phyloP scores from a whole-genome alignment of 1,140 invertebrate genomes.

The Drosophila repletoides region DNA sequence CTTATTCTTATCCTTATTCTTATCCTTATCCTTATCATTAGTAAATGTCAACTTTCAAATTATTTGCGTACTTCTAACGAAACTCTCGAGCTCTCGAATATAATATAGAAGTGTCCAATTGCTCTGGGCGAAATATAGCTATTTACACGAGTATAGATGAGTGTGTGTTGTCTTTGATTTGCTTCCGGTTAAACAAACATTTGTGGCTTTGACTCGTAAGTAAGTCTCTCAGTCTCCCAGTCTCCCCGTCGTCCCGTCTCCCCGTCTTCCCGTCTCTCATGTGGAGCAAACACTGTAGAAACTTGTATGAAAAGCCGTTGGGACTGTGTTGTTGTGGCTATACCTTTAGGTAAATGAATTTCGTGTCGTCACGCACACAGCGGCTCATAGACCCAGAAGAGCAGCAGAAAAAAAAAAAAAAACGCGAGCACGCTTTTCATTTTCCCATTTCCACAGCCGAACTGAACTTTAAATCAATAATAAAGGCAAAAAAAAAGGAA shows the following conservation, averaged over 20 bases:
- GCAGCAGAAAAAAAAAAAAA: too few relatives aligned
- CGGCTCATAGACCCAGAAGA: slow-evolving; percentile 40
- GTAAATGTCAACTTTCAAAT: slow-evolving; percentile 71
- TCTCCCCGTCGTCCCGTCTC: too few relatives aligned
- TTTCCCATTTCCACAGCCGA: slow-evolving; percentile 39
- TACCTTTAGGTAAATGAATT: slow-evolving; percentile 72
- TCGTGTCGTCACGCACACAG: slow-evolving; percentile 35
- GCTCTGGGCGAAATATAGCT: slow-evolving; percentile 11
- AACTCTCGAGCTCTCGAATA: neutral
- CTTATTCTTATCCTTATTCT: neutral
- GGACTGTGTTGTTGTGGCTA: slow-evolving; percentile 3
- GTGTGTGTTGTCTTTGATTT: slow-evolving; percentile 33
- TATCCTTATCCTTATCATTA: slow-evolving; percentile 61
- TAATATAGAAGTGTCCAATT: slow-evolving; percentile 19
- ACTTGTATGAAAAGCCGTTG: neutral
- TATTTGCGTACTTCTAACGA: slow-evolving; percentile 45
- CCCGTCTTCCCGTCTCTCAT: too few relatives aligned
- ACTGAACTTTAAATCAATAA: slow-evolving; percentile 78
- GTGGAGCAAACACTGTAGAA: neutral
- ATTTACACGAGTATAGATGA: slow-evolving; percentile 19
- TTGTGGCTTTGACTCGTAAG: slow-evolving; percentile 30
- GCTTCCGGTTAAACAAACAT: slow-evolving; percentile 42
- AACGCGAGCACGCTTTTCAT: slow-evolving; percentile 33
- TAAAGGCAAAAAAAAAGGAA: slow-evolving; percentile 42
- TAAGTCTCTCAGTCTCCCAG: too few relatives aligned